Base-by-base conservation (phyloP, 2,888 invertebrate genomes). In the Rhamnusium bicolor region DNA sequence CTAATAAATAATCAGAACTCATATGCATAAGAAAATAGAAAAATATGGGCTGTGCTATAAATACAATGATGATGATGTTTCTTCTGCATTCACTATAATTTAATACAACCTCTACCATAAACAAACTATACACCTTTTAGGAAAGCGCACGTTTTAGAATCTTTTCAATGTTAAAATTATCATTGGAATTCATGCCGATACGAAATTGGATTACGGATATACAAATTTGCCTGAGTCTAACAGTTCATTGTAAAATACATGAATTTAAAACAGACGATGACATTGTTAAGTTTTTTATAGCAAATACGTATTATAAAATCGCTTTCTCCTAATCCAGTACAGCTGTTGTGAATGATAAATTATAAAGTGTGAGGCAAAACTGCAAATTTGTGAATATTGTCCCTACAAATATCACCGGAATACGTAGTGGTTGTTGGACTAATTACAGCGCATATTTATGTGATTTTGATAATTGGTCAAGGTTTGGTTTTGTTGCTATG, bases 141-240 rank as follows among this genome's bases (percentile, higher is more conserved):
- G 40, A 40, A 40, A 40, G 40, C n/a, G 21, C 21, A 24, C n/a
- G 5, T 27, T 16, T n/a, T 14, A 7, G 14, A 27, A 56, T 56
- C n/a, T n/a, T n/a, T n/a, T 56, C 54, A 56, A n/a, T 27, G 27
- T n/a, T 14, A 66, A 56, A 56, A 56, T 24, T 54, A 16, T 32
- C 56, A 56, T 67, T 67, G 46, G 67, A 58, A 67, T 67, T 58
- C 67, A 56, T 47, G 46, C 60, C 72, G 53, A 62, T 51, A 63
- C 54, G 53, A 56, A 60, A 65, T 71, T 27, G 18, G 47, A 60
- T 67, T 46, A 66, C 74, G 76, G 76, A 76, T 73, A 72, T 76
- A 76, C 74, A 69, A 71, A 73, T 76, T 65, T 54, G 74, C 73
- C 69, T 72, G 56, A 61, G 53, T 61, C 65, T 76, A 76, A 76